Evolutionary conservation across 2,888 invertebrate genomes (phyloP).

Genomic region (Drosophila tripunctata): DNA sequence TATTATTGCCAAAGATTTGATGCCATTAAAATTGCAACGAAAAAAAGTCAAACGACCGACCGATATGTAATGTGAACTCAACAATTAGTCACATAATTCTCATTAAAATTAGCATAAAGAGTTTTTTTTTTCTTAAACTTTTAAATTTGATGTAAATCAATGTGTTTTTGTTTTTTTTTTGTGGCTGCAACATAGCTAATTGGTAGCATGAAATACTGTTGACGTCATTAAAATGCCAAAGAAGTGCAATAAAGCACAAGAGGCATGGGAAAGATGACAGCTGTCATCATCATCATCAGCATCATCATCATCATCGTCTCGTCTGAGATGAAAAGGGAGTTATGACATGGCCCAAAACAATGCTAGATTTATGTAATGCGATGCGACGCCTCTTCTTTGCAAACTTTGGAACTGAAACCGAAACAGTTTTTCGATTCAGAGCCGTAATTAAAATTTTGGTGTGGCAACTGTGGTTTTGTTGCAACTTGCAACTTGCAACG

Average conservation of each 20-base stretch:
- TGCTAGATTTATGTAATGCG: constrained; percentile 67
- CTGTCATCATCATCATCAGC: constrained; percentile 48
- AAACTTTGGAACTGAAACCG: too few relatives aligned
- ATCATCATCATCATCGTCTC: too few relatives aligned
- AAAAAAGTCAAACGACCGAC: too few relatives aligned
- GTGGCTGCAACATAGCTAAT: constrained; percentile 15
- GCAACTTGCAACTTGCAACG: constrained; percentile 19
- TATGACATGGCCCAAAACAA: constrained; percentile 65
- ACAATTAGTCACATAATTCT: neutral
- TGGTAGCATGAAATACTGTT: constrained; percentile 10
- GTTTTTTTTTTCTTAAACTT: neutral
- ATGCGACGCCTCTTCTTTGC: constrained; percentile 8
- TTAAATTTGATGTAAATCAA: constrained; percentile 18
- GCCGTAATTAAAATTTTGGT: constrained; percentile 47
- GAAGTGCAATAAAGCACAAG: constrained; percentile 22
- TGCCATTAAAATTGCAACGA: too few relatives aligned
- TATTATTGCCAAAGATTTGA: too few relatives aligned
- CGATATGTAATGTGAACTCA: neutral
- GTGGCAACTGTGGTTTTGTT: constrained; percentile 13
- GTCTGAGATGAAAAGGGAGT: constrained; percentile 16
- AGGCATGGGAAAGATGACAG: constrained; percentile 49
- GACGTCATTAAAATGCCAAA: constrained; percentile 22
- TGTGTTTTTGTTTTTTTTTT: constrained; percentile 6
- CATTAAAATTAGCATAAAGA: neutral
- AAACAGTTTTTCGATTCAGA: constrained; percentile 4